Evolutionary conservation across 2,888 invertebrate species (phyloP).

Genomic region (Pasiphila rectangulata): DNA sequence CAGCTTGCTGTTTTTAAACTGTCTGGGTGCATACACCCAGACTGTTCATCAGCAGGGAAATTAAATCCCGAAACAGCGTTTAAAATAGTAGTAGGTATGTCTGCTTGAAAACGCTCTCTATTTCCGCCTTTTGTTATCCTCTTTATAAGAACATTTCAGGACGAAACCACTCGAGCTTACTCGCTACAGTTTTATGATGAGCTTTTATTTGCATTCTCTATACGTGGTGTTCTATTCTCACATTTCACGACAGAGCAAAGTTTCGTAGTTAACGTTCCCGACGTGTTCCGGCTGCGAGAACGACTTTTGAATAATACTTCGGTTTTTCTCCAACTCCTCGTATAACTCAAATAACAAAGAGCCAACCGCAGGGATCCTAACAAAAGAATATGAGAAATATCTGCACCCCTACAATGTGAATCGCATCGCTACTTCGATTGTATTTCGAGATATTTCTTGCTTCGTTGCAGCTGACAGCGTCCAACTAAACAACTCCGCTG

Average conservation of each 20-base stretch:
- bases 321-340: slow-evolving; percentile 64
- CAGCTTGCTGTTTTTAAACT: too few species aligned
- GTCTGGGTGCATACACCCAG: too few species aligned
- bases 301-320: slow-evolving; percentile 59
- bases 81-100: slow-evolving; percentile 10
- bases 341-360: slow-evolving; percentile 73
- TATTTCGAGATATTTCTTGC: slow-evolving; percentile 70
- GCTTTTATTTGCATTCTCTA: slow-evolving; percentile 35
- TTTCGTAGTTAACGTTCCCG: slow-evolving; percentile 47
- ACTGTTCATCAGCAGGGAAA: slow-evolving; percentile 49
- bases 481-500: slow-evolving; percentile 37
- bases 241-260: slow-evolving; percentile 39
- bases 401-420: slow-evolving; percentile 63
- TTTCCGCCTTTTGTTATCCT: slow-evolving; percentile 8
- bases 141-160: slow-evolving; percentile 12
- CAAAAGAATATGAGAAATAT: slow-evolving; percentile 78
- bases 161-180: slow-evolving; percentile 26
- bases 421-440: slow-evolving; percentile 64
- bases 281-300: slow-evolving; percentile 44
- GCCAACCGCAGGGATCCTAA: slow-evolving; percentile 61
- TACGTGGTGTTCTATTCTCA: slow-evolving; percentile 32
- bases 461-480: slow-evolving; percentile 36
- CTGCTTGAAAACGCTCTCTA: slow-evolving; percentile 2
- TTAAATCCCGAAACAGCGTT: slow-evolving; percentile 40
- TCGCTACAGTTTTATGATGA: slow-evolving; percentile 34